Base-by-base conservation (phyloP, 2,113 vertebrate genomes). In the Rynchops niger region DNA sequence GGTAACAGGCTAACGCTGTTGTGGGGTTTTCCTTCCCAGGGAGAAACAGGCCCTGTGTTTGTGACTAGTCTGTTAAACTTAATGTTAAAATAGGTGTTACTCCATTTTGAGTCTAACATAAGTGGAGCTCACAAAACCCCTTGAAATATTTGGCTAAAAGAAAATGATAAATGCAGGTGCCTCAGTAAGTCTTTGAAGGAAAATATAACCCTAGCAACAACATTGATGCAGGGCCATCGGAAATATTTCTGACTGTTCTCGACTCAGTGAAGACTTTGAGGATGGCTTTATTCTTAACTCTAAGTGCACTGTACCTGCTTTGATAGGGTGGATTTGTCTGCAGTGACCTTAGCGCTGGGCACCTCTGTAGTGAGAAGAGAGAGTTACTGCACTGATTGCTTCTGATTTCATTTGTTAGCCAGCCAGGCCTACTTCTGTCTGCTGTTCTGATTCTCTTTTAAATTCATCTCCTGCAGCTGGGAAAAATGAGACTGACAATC, bases 401-500 rank as follows among this genome's bases (percentile, higher is more conserved):
- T 88, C 61, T 38, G 36, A 71, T 53, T 29, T 77, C 36, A 18
- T 7, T 76, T 79, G 11, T 78, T 95, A 29, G 27, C 30, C 34
- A 56, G 38, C 52, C 59, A 58, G 12, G 22, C 49, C 79, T 80
- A 9, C 34, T 30, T 42, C 55, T 93, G 4, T 80, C 9, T 78
- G 74, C 27, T 84, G 3, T 80, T 83, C 36, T 95, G 69, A 82
- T 11, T 0, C 27, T 52, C 27, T 84, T 84, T 61, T 50, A 71
- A 74, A 82, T 91, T 25, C 45, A n/a, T 95, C 52, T 95, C 32
- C 42, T 96, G 11, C 94, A 99, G 99, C 98, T 99, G 95, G 99
- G 99, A 16, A 99, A 99, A 97, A 99, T 99, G 99, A 98, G 99
- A 7, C 98, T 99, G 91, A 99, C 98, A 4, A 99, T 99, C 90